These are phyloP conservation scores for Drosophila sturtevanti DNA, from an alignment of 1,140 invertebrate species.

Conservation along the genomic window DNA sequence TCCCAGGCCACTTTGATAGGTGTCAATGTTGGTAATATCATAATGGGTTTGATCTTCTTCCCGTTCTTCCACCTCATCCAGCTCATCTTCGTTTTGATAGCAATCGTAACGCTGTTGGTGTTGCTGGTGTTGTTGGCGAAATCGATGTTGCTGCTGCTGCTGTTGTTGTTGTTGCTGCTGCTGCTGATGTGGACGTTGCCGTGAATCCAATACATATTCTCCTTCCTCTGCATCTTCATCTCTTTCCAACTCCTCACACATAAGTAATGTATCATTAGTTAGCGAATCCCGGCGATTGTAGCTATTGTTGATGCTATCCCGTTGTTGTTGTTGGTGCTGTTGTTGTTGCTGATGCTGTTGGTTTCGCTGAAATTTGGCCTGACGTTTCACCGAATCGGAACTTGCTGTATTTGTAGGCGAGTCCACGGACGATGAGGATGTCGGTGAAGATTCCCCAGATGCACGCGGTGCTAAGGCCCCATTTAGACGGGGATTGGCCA, in stretches of 20 bases:
- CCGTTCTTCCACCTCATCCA: slow-evolving; percentile 64
- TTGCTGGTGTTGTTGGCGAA: slow-evolving; percentile 54
- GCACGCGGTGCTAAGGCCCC: slow-evolving; percentile 83
- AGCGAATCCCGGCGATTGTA: slow-evolving; percentile 75
- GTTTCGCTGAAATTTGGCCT: slow-evolving; percentile 57
- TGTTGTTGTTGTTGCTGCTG: slow-evolving; percentile 54
- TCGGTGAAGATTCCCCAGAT: slow-evolving; percentile 82
- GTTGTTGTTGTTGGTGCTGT: slow-evolving; percentile 46
- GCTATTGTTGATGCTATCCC: slow-evolving; percentile 77
- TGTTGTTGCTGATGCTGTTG: slow-evolving; percentile 39
- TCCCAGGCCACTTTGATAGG: slow-evolving; percentile 69
- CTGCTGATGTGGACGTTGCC: slow-evolving; percentile 40
- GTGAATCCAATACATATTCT: slow-evolving; percentile 45
- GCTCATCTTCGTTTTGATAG: slow-evolving; percentile 70
- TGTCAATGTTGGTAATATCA: slow-evolving; percentile 81
- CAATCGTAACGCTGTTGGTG: slow-evolving; percentile 72
- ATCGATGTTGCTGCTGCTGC: slow-evolving; percentile 57
- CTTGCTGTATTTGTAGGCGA: slow-evolving; percentile 73
- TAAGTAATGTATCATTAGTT: slow-evolving; percentile 72
- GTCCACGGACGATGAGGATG: slow-evolving; percentile 83
- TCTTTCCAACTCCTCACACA: slow-evolving; percentile 74
- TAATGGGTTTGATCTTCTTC: slow-evolving; percentile 81
- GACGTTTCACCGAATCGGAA: slow-evolving; percentile 71
- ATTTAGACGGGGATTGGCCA: slow-evolving; percentile 61
- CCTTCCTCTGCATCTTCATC: slow-evolving; percentile 55